Percentiles rank a stretch among this genome's conserved stretches.
Conservation (phyloP, 2,888 invertebrate genomes). For the Brachyopa scutellaris region DNA sequence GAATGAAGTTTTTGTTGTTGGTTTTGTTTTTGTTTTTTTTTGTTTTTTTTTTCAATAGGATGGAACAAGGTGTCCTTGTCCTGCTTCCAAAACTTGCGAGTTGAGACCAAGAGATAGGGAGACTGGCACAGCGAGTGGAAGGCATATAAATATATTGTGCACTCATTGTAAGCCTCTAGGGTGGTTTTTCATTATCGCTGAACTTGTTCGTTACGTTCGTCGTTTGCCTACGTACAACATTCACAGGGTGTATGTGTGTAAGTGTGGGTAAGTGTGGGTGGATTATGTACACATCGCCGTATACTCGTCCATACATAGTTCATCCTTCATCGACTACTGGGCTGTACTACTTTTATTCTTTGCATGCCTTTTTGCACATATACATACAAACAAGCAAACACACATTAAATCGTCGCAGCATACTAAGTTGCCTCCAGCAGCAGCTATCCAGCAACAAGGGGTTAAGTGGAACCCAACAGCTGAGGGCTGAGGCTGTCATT, state of each 20-base stretch:
- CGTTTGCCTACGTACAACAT: conserved; percentile 23
- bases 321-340: no score
- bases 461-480: conserved; percentile 66
- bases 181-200: conserved; percentile 68
- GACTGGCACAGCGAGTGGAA: background rate
- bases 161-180: conserved; percentile 43
- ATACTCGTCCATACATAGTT: no score
- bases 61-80: conserved; percentile 55
- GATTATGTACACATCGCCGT: conserved; percentile 5
- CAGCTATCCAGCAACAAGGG: conserved; percentile 56
- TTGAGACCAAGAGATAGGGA: background rate
- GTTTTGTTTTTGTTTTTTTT: no score
- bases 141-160: conserved; percentile 5
- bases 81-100: conserved; percentile 46
- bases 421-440: conserved; percentile 35
- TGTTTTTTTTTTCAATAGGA: background rate
- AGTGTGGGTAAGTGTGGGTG: background rate
- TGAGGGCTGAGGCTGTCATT: conserved; percentile 50
- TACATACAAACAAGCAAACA: background rate
- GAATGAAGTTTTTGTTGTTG: background rate
- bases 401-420: conserved; percentile 34
- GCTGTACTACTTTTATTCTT: conserved; percentile 49
- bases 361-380: conserved; percentile 32
- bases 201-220: conserved; percentile 65
- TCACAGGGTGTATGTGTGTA: background rate